Conservation (phyloP, 1,140 invertebrate species). For the Agraylea sexmaculata region DNA sequence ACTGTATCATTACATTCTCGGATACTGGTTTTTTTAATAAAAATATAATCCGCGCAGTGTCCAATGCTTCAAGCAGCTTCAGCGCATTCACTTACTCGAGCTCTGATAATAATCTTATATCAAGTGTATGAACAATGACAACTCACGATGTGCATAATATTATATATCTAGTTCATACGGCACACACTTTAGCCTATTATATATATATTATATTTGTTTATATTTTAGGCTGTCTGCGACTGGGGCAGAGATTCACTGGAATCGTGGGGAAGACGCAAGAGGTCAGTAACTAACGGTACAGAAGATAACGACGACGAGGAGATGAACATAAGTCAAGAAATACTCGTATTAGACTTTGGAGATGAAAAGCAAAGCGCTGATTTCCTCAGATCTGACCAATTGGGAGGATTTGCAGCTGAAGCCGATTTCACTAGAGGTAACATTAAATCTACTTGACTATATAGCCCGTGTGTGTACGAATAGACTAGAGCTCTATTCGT, state of each 20-base stretch:
- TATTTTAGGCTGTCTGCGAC: slow-evolving; percentile 67
- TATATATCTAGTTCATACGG: neutral
- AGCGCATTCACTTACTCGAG: no score
- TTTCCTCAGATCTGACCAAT: slow-evolving; percentile 59
- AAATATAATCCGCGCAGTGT: no score
- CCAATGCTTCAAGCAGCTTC: no score
- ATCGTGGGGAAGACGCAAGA: slow-evolving; percentile 79
- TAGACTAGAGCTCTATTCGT: no score
- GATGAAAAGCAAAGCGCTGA: slow-evolving; percentile 71
- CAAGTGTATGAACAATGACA: no score
- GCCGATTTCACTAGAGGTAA: slow-evolving; percentile 63
- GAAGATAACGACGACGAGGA: slow-evolving; percentile 46
- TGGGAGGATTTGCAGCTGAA: slow-evolving; percentile 44
- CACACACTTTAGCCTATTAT: slow-evolving; percentile 1
- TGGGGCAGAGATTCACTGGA: slow-evolving; percentile 78
- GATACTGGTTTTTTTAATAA: no score
- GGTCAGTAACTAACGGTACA: slow-evolving; percentile 41
- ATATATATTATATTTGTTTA: slow-evolving; percentile 8
- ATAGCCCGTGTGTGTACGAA: no score
- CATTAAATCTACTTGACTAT: no score
- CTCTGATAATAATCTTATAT: no score
- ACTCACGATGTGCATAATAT: no score
- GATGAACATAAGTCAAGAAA: slow-evolving; percentile 90
- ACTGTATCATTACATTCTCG: no score
- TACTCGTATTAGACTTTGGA: slow-evolving; percentile 81